These are phyloP conservation scores for Nomada flava DNA, from an alignment of 2,888 invertebrate species.

Conservation along the genomic window DNA sequence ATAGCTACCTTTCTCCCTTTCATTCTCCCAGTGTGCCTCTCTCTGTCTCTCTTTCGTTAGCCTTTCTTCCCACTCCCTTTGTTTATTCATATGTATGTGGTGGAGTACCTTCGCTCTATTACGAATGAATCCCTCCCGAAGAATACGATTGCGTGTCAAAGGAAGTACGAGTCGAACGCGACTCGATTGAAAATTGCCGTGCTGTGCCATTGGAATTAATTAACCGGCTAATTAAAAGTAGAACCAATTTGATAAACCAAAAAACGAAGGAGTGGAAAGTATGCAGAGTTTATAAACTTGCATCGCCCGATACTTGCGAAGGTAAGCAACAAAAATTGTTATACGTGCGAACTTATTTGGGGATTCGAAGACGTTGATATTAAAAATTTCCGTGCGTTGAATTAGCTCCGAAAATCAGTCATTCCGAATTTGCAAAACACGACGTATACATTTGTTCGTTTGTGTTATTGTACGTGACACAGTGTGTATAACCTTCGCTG, in stretches of 20 bases:
- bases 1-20: slow-evolving; percentile 8
- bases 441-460: background rate
- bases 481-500: background rate
- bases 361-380: too few species aligned
- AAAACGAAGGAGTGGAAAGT: slow-evolving; percentile 3
- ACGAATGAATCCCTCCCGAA: slow-evolving; percentile 44
- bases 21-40: background rate
- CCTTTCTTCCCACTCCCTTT: slow-evolving; percentile 16
- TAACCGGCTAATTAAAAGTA: slow-evolving; percentile 43
- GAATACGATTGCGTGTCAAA: slow-evolving; percentile 39
- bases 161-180: slow-evolving; percentile 20
- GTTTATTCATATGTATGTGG: slow-evolving; percentile 45
- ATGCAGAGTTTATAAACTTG: slow-evolving; percentile 38
- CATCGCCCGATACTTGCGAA: slow-evolving; percentile 19
- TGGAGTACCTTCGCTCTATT: slow-evolving; percentile 39
- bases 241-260: background rate
- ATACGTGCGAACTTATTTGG: background rate
- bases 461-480: background rate
- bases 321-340: slow-evolving; percentile 42
- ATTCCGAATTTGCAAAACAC: background rate
- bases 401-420: slow-evolving; percentile 9
- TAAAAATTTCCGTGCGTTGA: background rate
- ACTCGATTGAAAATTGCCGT: slow-evolving; percentile 33
- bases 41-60: slow-evolving; percentile 13
- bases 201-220: slow-evolving; percentile 32